Evolutionary conservation across 1,140 invertebrate genomes (phyloP), one percentile per base, ranked within the genome.

Genomic region (Aphis craccivora): DNA sequence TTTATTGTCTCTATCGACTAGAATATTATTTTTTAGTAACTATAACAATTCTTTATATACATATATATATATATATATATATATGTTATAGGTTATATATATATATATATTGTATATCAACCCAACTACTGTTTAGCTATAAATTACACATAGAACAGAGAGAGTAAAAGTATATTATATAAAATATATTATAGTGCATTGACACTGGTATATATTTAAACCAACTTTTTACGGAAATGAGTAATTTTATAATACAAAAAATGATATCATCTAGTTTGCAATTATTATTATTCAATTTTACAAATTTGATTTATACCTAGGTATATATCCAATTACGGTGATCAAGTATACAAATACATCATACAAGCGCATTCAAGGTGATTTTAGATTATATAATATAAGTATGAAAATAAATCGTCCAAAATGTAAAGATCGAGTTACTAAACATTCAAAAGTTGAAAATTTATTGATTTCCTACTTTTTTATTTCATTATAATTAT

Each of bases 401-500:
- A 76, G 60, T 14, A 76, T 67, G n/a, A 35, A n/a, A 76, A 76
- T 76, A 76, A 14, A n/a, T 76, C 18, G 0, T 14, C n/a, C 14
- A n/a, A 76, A 76, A 76, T 14, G 60, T n/a, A 18, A 11, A n/a
- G 1, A 18, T 76, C 30, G 7, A 67, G n/a, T 20, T n/a, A 67
- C 25, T 18, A n/a, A n/a, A n/a, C 1, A 67, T 67, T 67, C 5
- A 6, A 83, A 22, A 83, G 43, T 14, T 86, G 23, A 45, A 86
- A 45, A 30, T 45, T 0, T 86, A 86, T 86, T 45, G 84, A 45
- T 86, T 86, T 86, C 14, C 40, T 84, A 2, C 25, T 40, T 86
- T 30, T 86, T 86, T 43, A 43, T 86, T 86, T 86, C 45, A 45
- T 45, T 14, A 86, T 86, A 67, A 67, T 67, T 67, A 67, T n/a